phyloP scores from a whole-genome alignment of 2,113 vertebrate species.

The Macroglossus sobrinus region DNA sequence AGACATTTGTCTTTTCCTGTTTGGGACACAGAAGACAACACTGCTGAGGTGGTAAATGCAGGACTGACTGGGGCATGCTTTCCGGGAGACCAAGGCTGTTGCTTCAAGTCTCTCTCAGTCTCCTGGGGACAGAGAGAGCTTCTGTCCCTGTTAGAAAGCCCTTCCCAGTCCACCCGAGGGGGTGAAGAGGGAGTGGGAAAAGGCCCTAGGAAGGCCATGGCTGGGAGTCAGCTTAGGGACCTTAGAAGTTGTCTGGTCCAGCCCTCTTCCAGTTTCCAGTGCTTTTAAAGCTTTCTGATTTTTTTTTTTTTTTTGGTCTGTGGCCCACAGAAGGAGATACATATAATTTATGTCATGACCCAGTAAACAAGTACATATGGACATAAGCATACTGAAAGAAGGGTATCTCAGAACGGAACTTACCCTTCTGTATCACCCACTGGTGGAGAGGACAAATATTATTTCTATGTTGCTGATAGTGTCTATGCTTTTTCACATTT shows the following conservation, averaged over 20 bases:
- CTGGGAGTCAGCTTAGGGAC: background rate
- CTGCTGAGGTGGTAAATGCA: too few species aligned
- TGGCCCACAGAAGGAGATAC: background rate
- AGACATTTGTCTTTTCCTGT: background rate
- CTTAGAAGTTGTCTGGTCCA: background rate
- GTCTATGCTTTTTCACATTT: background rate
- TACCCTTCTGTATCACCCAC: background rate
- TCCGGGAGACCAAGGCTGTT: background rate
- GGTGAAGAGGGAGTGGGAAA: accelerated
- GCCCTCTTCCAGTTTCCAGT: background rate
- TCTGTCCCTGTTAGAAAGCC: background rate
- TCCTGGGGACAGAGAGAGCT: background rate
- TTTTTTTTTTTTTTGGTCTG: background rate
- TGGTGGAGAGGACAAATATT: background rate
- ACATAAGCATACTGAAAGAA: background rate
- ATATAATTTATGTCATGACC: background rate
- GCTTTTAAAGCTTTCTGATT: background rate
- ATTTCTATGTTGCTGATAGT: background rate
- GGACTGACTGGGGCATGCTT: background rate
- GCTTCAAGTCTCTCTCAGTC: background rate
- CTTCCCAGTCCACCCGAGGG: accelerated
- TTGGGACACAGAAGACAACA: too few species aligned
- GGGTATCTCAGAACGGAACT: background rate
- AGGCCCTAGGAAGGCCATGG: background rate
- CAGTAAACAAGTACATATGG: background rate